phyloP scores from a whole-genome alignment of 2,888 invertebrate genomes.

The Agrotis ipsilon region DNA sequence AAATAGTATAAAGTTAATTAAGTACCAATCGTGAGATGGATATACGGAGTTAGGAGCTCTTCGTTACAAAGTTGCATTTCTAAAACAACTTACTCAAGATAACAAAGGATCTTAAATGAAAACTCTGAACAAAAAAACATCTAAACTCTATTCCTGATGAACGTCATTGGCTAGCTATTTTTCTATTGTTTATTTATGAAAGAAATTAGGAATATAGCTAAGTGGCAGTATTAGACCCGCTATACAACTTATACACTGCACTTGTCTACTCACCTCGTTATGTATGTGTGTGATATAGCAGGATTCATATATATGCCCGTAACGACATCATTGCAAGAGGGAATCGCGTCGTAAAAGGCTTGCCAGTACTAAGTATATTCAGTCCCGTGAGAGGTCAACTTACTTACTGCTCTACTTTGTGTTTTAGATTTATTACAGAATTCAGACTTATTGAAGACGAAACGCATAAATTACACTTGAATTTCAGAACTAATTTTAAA shows the following conservation, averaged over 20 bases:
- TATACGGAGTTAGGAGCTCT: too few relatives aligned
- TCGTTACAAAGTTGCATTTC: too few relatives aligned
- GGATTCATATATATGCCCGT: slow-evolving; percentile 21
- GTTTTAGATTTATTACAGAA: slow-evolving; percentile 42
- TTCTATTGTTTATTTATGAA: too few relatives aligned
- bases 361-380: slow-evolving; percentile 55
- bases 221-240: too few relatives aligned
- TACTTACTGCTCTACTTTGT: slow-evolving; percentile 43
- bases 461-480: slow-evolving; percentile 3
- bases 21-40: too few relatives aligned
- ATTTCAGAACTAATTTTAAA: slow-evolving; percentile 11
- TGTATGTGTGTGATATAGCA: background rate
- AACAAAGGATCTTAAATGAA: too few relatives aligned
- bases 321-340: slow-evolving; percentile 49
- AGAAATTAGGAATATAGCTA: too few relatives aligned
- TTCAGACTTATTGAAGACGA: slow-evolving; percentile 5
- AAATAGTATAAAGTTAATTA: background rate
- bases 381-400: slow-evolving; percentile 48
- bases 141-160: too few relatives aligned
- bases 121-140: too few relatives aligned
- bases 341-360: slow-evolving; percentile 63
- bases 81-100: too few relatives aligned
- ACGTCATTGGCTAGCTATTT: too few relatives aligned
- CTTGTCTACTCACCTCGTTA: background rate
- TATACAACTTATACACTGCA: too few relatives aligned